Evolutionary conservation across 2,888 invertebrate genomes (phyloP), one percentile per base, ranked within the genome.

Genomic region (Trachelus stipa): DNA sequence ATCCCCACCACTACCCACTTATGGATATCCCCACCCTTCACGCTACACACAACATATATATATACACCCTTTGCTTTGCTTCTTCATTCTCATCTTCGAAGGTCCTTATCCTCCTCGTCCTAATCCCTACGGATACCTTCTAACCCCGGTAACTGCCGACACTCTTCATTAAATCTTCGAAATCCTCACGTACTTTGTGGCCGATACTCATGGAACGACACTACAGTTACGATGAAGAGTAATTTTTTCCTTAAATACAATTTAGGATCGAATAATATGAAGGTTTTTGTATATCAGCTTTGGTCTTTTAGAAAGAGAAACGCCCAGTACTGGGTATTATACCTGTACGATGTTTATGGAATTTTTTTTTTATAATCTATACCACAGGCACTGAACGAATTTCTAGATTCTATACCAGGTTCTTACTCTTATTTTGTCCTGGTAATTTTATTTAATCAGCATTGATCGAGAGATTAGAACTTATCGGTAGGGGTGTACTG

Each of bases 1-100:
- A 77, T 75, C 86, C 85, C 85, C 85, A 83, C 87, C 83, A 78
- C 77, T 76, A 69, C 80, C 77, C 68, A 71, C 11, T 71, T 11
- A 34, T 23, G n/a, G 30, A 30, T 34, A 33, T 34, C 74, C 37
- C 74, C 34, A 35, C 34, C 74, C 74, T 74, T 34, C 12, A 6
- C 74, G n/a, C 74, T 56, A 23, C 23, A 35, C 35, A 12, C 11
- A 12, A 35, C 3, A 12, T 12, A 35, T 11, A 35, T 34, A 56
- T 56, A 56, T 23, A 56, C 23, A 71, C 71, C 71, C 71, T 31
- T 33, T 71, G 6, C 34, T 34, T 11, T 11, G 34, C 71, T 71
- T 30, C 30, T 71, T 71, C 71, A 31, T 56, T 56, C 71, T 71
- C 30, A 33, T 71, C 71, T 23, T 71, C 71, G 15, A 71, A 33